A percentile compares a stretch with the other conserved stretches of the same genome.
phyloP scores from a whole-genome alignment of 2,888 invertebrate genomes.

The Drosophila meridionalis region DNA sequence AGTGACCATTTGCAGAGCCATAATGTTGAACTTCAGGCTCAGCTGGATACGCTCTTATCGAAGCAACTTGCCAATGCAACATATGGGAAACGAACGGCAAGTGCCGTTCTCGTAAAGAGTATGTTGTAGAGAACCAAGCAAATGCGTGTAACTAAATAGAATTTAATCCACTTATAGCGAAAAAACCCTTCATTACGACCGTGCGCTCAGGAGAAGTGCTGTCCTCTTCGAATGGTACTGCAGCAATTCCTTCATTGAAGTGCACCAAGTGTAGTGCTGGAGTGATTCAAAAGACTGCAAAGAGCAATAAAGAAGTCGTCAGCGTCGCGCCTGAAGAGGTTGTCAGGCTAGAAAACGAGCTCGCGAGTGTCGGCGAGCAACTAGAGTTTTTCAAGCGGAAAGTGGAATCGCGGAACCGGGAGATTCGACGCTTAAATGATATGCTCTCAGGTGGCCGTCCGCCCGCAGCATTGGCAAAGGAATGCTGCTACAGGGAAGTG shows the following conservation, averaged over 20 bases:
- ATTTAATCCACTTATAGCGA: constrained; percentile 55
- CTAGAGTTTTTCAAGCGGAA: constrained; percentile 85
- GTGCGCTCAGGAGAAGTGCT: constrained; percentile 82
- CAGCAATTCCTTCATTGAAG: constrained; percentile 51
- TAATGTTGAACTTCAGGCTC: constrained; percentile 85
- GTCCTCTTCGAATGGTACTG: constrained; percentile 57
- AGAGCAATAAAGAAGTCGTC: constrained; percentile 54
- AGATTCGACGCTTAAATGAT: constrained; percentile 89
- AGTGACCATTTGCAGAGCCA: constrained; percentile 86
- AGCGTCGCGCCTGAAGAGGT: constrained; percentile 82
- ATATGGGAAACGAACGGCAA: constrained; percentile 34
- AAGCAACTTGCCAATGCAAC: constrained; percentile 79
- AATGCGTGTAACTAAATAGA: not conserved
- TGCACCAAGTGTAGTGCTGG: constrained; percentile 83
- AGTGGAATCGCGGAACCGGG: constrained; percentile 87
- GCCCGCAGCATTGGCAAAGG: constrained; percentile 87
- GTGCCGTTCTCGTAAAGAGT: constrained; percentile 32
- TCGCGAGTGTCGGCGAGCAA: constrained; percentile 85
- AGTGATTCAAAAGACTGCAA: constrained; percentile 70
- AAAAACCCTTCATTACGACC: constrained; percentile 84
- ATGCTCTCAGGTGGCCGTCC: constrained; percentile 91
- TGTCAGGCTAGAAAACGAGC: constrained; percentile 84
- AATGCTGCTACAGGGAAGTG: constrained; percentile 88
- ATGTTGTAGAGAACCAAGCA: not conserved
- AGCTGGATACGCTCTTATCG: constrained; percentile 85